Conservation (phyloP, 2,797 vertebrate genomes). For the Gorsachius magnificus region DNA sequence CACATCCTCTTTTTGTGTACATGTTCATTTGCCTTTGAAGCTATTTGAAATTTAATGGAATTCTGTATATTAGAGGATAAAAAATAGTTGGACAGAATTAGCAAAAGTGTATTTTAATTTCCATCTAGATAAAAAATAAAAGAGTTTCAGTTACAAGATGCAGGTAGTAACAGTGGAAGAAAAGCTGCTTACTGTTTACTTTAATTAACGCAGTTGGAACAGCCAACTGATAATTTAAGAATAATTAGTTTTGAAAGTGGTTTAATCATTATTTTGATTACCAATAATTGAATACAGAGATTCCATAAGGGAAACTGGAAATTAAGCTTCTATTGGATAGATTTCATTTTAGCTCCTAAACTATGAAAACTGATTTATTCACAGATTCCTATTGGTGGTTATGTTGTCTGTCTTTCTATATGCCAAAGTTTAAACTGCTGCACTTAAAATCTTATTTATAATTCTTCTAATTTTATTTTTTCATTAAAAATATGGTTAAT, state of each 20-base stretch:
- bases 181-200: constrained; percentile 20
- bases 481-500: not conserved
- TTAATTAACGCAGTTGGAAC: constrained; percentile 48
- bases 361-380: not conserved
- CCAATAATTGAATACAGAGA: constrained; percentile 17
- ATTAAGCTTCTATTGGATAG: not conserved
- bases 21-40: not conserved
- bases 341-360: constrained; percentile 9
- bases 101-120: not conserved
- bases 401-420: not conserved
- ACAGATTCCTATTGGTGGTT: not conserved
- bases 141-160: not conserved
- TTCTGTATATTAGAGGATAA: not conserved
- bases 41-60: not conserved
- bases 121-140: not conserved
- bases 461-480: not conserved
- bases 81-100: constrained; percentile 3
- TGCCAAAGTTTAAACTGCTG: not conserved
- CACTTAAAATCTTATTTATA: not conserved
- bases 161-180: not conserved
- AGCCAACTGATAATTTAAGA: constrained; percentile 33
- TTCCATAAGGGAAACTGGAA: constrained; percentile 20
- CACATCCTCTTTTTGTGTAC: not conserved
- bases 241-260: constrained; percentile 51
- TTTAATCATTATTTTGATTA: constrained; percentile 49